Percentiles rank a stretch among this genome's conserved stretches.
Conservation (phyloP, 1,140 invertebrate species). For the Apis florea region DNA sequence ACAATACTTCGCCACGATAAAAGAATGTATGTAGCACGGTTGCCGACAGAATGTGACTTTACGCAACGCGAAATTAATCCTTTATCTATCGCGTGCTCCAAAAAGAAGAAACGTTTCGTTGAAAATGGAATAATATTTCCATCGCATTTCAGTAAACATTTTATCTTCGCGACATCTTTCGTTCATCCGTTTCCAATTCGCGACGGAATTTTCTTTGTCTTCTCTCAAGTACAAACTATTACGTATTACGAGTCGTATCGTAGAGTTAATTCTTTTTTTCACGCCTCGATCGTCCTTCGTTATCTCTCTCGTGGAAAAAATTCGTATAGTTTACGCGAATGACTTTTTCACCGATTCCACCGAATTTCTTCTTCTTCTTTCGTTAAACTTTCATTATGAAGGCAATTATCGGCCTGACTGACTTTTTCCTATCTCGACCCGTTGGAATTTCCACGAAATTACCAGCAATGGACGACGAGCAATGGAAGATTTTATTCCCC, state of each 20-base stretch:
- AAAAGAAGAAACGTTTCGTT: neutral
- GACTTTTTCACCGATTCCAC: neutral
- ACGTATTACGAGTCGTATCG: too few relatives aligned
- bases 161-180: too few relatives aligned
- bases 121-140: too few relatives aligned
- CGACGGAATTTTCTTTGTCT: too few relatives aligned
- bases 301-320: neutral
- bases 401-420: conserved; percentile 42
- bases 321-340: conserved; percentile 4
- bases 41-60: neutral
- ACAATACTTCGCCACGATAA: neutral
- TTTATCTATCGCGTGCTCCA: neutral
- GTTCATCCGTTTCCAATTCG: too few relatives aligned
- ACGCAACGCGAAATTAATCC: neutral
- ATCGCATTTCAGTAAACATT: too few relatives aligned
- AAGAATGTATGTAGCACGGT: too few relatives aligned
- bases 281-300: too few relatives aligned
- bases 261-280: too few relatives aligned
- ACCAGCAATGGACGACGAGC: conserved; percentile 9
- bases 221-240: too few relatives aligned
- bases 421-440: conserved; percentile 34
- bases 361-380: conserved; percentile 16
- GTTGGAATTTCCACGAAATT: conserved; percentile 42
- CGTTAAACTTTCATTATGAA: too few relatives aligned
- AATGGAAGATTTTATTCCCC: conserved; percentile 41